Evolutionary conservation across 1,140 invertebrate species (phyloP).

Genomic region (Trichoplusia ni): DNA sequence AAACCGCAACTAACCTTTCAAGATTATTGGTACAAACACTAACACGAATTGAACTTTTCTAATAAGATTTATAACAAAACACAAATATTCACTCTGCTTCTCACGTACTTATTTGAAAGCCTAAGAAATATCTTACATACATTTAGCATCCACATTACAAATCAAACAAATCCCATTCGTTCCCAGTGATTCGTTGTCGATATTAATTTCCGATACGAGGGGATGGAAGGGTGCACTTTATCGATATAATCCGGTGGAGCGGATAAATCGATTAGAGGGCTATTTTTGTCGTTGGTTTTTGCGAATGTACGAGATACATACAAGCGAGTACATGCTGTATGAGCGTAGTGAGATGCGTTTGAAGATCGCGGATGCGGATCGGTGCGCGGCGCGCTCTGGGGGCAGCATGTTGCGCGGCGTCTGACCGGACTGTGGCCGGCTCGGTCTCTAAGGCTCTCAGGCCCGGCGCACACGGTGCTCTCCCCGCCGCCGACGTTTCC

Average conservation of each 20-base stretch:
- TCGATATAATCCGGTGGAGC: background rate
- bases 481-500: constrained; percentile 53
- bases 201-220: too few species aligned
- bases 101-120: too few species aligned
- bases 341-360: constrained; percentile 68
- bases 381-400: constrained; percentile 61
- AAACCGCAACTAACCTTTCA: too few species aligned
- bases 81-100: too few species aligned
- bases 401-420: constrained; percentile 70
- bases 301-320: constrained; percentile 58
- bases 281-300: background rate
- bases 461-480: constrained; percentile 33
- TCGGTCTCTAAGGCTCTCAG: constrained; percentile 17
- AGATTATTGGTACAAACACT: too few species aligned
- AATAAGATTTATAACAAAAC: too few species aligned
- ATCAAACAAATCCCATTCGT: too few species aligned
- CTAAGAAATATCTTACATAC: too few species aligned
- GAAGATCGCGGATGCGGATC: constrained; percentile 68
- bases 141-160: too few species aligned
- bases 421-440: constrained; percentile 50
- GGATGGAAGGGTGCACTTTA: background rate
- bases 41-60: too few species aligned
- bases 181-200: too few species aligned
- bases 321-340: constrained; percentile 73
- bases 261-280: constrained; percentile 1